Conservation (phyloP, 2,797 vertebrate genomes). For the Enteromius radiatus region DNA sequence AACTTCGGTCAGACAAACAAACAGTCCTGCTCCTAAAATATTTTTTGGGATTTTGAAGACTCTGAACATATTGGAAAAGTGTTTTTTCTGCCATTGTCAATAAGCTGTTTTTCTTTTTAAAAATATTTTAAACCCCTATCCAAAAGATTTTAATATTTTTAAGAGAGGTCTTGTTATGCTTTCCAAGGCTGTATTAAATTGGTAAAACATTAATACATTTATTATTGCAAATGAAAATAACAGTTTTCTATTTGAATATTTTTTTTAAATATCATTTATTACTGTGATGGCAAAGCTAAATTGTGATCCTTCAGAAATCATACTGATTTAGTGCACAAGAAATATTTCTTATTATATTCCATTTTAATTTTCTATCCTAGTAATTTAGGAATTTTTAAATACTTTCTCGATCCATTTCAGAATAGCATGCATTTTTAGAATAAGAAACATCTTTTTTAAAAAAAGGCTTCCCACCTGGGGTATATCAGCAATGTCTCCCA, state of each 20-base stretch:
- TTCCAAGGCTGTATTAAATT: not conserved
- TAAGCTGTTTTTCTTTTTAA: not conserved
- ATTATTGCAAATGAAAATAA: not conserved
- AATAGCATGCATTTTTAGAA: not conserved
- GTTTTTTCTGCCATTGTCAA: not conserved
- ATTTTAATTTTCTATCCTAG: not conserved
- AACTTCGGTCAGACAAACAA: not conserved
- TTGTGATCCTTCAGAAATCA: not conserved
- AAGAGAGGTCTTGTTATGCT: not conserved
- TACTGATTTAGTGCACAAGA: not conserved
- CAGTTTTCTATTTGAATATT: not conserved
- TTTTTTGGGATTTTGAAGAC: not conserved
- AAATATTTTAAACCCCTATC: not conserved
- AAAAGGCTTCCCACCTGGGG: conserved; percentile 78
- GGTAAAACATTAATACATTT: not conserved
- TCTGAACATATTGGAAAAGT: not conserved
- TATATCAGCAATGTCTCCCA: conserved; percentile 83
- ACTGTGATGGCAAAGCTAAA: not conserved
- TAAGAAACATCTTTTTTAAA: conserved; percentile 6
- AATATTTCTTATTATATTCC: not conserved
- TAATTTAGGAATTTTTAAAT: not conserved
- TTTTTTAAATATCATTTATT: not conserved
- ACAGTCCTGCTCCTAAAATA: not conserved
- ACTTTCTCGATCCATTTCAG: not conserved
- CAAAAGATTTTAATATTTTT: not conserved